Evolutionary conservation across 2,888 invertebrate species (phyloP).

Genomic region (Brachypalpus laphriformis): DNA sequence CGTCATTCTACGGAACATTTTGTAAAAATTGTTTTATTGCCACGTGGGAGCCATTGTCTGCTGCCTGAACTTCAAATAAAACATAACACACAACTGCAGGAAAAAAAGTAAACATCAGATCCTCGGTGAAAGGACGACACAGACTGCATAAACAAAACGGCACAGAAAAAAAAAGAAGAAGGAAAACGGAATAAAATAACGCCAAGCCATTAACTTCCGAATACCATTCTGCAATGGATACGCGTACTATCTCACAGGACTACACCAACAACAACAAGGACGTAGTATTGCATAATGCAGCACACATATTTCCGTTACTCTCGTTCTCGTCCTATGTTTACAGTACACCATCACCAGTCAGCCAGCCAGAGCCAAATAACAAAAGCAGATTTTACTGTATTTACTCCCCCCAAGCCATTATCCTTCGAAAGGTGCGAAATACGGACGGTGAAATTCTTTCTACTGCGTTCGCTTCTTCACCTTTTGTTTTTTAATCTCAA

Average conservation of each 20-base stretch:
- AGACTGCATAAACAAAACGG: conserved; percentile 45
- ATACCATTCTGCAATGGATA: conserved; percentile 13
- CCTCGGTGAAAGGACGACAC: conserved; percentile 52
- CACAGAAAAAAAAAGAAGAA: conserved; percentile 8
- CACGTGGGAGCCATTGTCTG: conserved; percentile 63
- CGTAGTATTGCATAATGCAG: conserved; percentile 64
- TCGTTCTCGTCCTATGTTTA: too few relatives aligned
- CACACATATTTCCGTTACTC: conserved; percentile 49
- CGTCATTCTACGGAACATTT: conserved; percentile 4
- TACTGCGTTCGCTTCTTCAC: conserved; percentile 8
- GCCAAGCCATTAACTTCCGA: conserved; percentile 66
- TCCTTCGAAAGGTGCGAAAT: conserved; percentile 68
- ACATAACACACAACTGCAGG: conserved; percentile 18
- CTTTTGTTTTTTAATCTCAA: conserved; percentile 58
- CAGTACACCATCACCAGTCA: conserved; percentile 12
- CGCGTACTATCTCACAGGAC: conserved; percentile 33
- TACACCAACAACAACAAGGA: conserved; percentile 46
- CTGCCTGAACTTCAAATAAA: conserved; percentile 52
- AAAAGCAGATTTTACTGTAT: conserved; percentile 48
- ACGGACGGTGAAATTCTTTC: conserved; percentile 36
- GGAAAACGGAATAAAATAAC: conserved; percentile 45
- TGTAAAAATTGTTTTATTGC: conserved; percentile 43
- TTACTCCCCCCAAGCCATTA: conserved; percentile 50
- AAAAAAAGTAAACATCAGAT: conserved; percentile 32
- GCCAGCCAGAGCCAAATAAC: conserved; percentile 35